Evolutionary conservation across 92 coral and sea anemone genomes (phyloP), one percentile per base, ranked within the genome.

Genomic region (Anthopleura xanthogrammica): DNA sequence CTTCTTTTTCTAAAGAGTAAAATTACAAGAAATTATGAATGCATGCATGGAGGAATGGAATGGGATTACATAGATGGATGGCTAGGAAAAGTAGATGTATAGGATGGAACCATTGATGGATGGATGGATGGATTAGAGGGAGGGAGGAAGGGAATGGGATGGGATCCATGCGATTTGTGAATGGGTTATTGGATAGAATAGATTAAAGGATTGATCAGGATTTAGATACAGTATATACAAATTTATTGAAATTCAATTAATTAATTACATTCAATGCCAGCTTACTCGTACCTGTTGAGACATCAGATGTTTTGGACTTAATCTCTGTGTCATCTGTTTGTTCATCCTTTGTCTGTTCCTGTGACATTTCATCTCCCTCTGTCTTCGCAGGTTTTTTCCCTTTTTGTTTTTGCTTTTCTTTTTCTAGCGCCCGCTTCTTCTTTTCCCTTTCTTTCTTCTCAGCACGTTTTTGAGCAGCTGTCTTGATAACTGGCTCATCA

Each of bases 381-480:
- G 86, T 75, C 41, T 83, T 83, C 0, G 83, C 70, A 41, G 81
- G 74, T 58, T 86, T 94, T 24, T 87, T 88, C 22, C 80, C 75
- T 85, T 90, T 91, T 36, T 91, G 83, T 85, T 94, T 97, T 20
- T 88, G 91, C 79, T 91, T 94, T 52, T 91, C 95, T 89, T 92
- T 96, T 52, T 97, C 98, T 22, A 93, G 86, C 68, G 91, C 99
- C 42, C 88, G 94, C 86, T 97, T 97, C 89, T 94, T 94, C 85
- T 92, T 97, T 41, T 94, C 99, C 75, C 99, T 89, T 81, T 97
- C 99, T 71, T 97, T 97, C 85, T 97, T 97, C 66, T 97, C 99
- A 20, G 99, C 99, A 85, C 95, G 86, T 75, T 97, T 97, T 83
- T 97, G 99, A 54, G 99, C 99, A 23, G 99, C 98, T 50, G 98